phyloP scores from a whole-genome alignment of 2,113 vertebrate species.

The Oreochromis niloticus region DNA sequence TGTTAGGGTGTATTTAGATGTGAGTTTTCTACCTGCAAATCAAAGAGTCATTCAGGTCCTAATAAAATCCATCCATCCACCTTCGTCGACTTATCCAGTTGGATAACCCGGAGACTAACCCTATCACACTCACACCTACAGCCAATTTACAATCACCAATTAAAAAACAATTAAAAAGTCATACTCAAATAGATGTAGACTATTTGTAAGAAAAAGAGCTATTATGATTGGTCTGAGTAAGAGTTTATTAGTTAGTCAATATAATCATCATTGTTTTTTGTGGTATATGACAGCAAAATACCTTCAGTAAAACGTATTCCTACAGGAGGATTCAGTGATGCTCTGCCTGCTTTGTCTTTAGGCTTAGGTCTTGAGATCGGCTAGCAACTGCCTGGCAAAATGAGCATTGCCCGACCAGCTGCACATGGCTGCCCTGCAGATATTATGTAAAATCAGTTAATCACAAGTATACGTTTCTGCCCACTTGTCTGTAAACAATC shows the following conservation, averaged over 20 bases:
- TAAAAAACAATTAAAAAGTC: neutral
- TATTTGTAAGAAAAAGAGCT: neutral
- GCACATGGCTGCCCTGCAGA: neutral
- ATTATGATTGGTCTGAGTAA: neutral
- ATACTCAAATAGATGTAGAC: neutral
- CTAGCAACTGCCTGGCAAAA: neutral
- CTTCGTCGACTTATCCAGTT: neutral
- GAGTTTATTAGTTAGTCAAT: neutral
- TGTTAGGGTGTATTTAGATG: neutral
- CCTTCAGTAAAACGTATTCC: neutral
- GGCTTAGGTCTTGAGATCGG: neutral
- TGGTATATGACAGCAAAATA: neutral
- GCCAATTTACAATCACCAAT: neutral
- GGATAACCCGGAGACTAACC: neutral
- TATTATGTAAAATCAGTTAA: neutral
- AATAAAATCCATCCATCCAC: neutral
- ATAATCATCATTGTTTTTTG: neutral
- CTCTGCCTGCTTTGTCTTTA: neutral
- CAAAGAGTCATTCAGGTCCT: neutral
- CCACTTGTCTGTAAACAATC: neutral
- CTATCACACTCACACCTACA: neutral
- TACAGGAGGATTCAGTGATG: neutral
- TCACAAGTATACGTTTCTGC: neutral
- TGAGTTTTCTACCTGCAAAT: neutral
- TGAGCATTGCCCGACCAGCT: neutral